phyloP scores from a whole-genome alignment of 2,888 invertebrate genomes.

The Silvanus unidentatus region DNA sequence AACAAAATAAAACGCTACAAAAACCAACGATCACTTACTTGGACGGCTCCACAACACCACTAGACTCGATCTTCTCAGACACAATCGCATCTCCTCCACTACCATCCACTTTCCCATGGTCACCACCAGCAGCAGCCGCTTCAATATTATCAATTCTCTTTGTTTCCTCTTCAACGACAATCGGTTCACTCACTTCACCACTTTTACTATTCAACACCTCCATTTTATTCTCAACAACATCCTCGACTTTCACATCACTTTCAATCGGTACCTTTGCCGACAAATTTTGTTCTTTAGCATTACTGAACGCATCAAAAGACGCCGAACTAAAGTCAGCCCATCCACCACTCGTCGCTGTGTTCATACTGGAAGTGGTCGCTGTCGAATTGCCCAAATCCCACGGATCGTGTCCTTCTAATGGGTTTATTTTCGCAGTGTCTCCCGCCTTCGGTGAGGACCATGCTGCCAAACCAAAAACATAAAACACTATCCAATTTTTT shows the following conservation, averaged over 20 bases:
- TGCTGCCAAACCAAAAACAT: constrained; percentile 26
- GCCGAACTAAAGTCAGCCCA: constrained; percentile 48
- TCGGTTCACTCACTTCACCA: constrained; percentile 6
- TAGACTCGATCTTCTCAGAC: constrained; percentile 12
- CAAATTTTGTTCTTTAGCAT: constrained; percentile 8
- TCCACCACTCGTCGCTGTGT: constrained; percentile 21
- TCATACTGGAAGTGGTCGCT: constrained; percentile 13
- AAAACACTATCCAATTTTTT: constrained; percentile 3
- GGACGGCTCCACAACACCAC: constrained; percentile 27
- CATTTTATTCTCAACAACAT: constrained; percentile 20
- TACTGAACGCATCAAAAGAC: constrained; percentile 32
- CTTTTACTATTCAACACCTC: constrained; percentile 13
- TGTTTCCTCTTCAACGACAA: constrained; percentile 6
- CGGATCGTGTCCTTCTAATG: constrained; percentile 25
- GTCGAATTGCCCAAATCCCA: constrained; percentile 30
- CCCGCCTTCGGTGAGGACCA: constrained; percentile 36
- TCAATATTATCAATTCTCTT: constrained; percentile 9
- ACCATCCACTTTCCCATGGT: constrained; percentile 15
- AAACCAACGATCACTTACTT: constrained; percentile 32
- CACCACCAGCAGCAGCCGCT: constrained; percentile 21
- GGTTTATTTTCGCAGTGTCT: constrained; percentile 5
- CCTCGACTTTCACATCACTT: constrained; percentile 29
- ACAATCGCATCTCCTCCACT: constrained; percentile 2
- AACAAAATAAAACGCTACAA: neutral
- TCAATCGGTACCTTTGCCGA: constrained; percentile 15